A percentile compares a stretch with the other conserved stretches of the same genome.
These are phyloP conservation scores for Lepus americanus DNA, from an alignment of 2,113 vertebrate genomes.

Conservation along the genomic window DNA sequence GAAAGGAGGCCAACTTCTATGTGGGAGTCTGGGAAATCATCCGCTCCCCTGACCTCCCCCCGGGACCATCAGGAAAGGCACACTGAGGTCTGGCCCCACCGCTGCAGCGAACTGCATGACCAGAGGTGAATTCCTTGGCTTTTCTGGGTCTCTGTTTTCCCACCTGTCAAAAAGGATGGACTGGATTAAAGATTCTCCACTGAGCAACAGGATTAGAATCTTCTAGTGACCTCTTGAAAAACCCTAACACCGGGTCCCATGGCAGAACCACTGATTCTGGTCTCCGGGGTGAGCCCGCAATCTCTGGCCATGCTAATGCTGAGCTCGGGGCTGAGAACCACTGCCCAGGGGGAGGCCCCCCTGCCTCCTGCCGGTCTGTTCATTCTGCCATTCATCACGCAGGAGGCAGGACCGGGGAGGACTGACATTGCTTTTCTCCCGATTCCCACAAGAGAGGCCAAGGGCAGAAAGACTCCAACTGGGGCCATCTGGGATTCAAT, in stretches of 20 bases:
- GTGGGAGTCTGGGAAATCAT: background rate
- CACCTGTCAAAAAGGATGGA: background rate
- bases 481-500: slow-evolving; percentile 59
- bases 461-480: slow-evolving; percentile 33
- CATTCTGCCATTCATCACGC: slow-evolving; percentile 35
- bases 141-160: slow-evolving; percentile 41
- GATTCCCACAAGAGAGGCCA: slow-evolving; percentile 54
- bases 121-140: background rate
- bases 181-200: background rate
- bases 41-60: background rate
- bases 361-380: background rate
- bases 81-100: background rate
- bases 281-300: background rate
- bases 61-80: background rate
- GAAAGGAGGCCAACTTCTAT: background rate
- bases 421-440: background rate
- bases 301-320: background rate
- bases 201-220: background rate
- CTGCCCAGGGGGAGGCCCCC: background rate
- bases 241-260: background rate
- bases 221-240: background rate
- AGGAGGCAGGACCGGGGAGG: background rate
- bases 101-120: background rate
- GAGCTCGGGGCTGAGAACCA: background rate
- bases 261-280: background rate